Percentiles rank a stretch among this genome's conserved stretches.
These are phyloP conservation scores for Pyrgus malvae DNA, from an alignment of 2,888 invertebrate species.

Conservation along the genomic window DNA sequence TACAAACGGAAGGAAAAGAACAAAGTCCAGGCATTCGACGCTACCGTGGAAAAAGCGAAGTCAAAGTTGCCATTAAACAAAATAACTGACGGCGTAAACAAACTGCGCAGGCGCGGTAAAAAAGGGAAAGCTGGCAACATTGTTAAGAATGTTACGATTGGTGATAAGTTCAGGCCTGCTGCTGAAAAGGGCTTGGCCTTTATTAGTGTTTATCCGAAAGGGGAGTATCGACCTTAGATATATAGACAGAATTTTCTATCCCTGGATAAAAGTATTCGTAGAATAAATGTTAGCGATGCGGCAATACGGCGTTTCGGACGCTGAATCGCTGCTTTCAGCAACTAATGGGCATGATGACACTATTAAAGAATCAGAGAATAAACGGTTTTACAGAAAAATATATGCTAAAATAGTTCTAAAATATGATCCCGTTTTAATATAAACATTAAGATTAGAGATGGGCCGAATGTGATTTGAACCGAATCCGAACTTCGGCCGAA, in stretches of 20 bases:
- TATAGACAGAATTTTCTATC: not conserved
- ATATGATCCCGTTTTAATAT: no score
- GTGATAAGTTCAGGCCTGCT: constrained; percentile 69
- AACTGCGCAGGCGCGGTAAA: constrained; percentile 42
- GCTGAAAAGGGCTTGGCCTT: constrained; percentile 55
- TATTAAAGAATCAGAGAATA: no score
- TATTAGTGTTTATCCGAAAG: constrained; percentile 68
- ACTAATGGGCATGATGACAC: no score
- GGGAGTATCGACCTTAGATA: constrained; percentile 53
- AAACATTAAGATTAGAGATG: no score
- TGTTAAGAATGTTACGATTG: constrained; percentile 64
- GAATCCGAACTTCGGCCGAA: no score
- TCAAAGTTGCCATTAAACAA: constrained; percentile 36
- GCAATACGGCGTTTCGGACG: no score
- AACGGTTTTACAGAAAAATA: no score
- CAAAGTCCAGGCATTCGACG: constrained; percentile 47
- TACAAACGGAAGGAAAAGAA: constrained; percentile 83
- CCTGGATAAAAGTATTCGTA: no score
- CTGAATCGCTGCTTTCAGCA: no score
- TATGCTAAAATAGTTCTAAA: no score
- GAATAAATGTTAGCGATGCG: no score
- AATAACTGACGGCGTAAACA: constrained; percentile 40
- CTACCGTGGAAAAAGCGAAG: constrained; percentile 46
- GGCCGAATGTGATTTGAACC: no score
- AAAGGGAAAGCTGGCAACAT: constrained; percentile 32